Evolutionary conservation across 2,888 invertebrate genomes (phyloP).

Genomic region (Vesta saturnalis): DNA sequence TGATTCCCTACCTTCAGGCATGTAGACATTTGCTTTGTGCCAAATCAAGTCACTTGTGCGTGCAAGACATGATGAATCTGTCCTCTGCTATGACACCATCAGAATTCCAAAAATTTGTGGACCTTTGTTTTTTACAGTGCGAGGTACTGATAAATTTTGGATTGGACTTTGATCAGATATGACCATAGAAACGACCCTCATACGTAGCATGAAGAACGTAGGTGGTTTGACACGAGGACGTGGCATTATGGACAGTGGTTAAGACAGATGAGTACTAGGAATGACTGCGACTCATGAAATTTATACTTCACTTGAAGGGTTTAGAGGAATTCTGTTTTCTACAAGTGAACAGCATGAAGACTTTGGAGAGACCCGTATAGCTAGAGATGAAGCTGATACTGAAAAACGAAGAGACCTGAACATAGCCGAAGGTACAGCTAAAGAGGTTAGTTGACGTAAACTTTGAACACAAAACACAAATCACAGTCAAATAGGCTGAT

Average conservation of each 20-base stretch:
- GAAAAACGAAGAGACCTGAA: background rate
- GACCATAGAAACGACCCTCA: constrained; percentile 15
- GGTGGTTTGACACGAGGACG: constrained; percentile 7
- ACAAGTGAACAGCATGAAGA: constrained; percentile 14
- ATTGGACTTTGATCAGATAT: constrained; percentile 3
- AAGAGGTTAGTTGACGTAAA: background rate
- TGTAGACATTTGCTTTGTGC: constrained; percentile 2
- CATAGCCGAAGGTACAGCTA: background rate
- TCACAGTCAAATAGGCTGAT: constrained; percentile 2
- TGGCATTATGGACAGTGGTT: constrained; percentile 1
- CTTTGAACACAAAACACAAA: background rate
- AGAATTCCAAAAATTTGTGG: constrained; percentile 6
- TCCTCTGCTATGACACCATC: constrained; percentile 2
- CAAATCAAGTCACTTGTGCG: constrained; percentile 9
- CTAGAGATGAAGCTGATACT: constrained; percentile 5
- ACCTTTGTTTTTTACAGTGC: constrained; percentile 9
- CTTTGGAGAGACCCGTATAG: constrained; percentile 13
- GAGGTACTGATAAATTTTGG: constrained; percentile 12
- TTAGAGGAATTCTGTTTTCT: constrained; percentile 7
- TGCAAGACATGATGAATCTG: constrained; percentile 10
- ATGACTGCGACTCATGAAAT: constrained; percentile 11
- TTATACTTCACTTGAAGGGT: constrained; percentile 9
- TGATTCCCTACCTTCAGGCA: constrained; percentile 12
- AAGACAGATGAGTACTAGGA: background rate
- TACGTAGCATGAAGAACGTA: constrained; percentile 5